A percentile compares a stretch with the other conserved stretches of the same genome.
Conservation (phyloP, 2,113 vertebrate species). For the Pseudopodoces humilis region DNA sequence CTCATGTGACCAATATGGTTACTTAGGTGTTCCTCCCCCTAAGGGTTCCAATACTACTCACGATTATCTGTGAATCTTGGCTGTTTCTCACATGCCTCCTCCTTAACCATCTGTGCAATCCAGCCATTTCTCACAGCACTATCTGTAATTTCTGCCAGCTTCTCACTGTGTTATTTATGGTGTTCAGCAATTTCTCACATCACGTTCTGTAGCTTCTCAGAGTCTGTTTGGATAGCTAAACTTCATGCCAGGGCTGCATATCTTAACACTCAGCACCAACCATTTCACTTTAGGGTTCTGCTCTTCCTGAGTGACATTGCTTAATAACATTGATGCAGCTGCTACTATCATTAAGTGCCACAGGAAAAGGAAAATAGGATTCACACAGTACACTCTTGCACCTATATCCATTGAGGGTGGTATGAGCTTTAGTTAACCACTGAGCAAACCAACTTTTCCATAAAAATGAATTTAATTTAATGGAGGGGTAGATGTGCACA, state of each 20-base stretch:
- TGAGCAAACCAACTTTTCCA: neutral
- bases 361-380: neutral
- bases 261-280: neutral
- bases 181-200: constrained; percentile 9
- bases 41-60: neutral
- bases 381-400: neutral
- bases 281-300: neutral
- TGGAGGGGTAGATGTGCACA: neutral
- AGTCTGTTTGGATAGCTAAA: neutral
- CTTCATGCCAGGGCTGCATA: neutral
- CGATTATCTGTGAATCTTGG: neutral
- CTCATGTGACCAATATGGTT: neutral
- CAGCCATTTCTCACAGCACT: neutral
- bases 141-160: constrained; percentile 5
- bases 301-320: neutral
- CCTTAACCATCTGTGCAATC: constrained; percentile 5
- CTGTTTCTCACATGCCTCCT: neutral
- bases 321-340: neutral
- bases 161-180: constrained; percentile 23
- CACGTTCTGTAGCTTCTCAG: neutral
- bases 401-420: neutral
- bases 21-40: neutral
- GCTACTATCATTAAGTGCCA: neutral
- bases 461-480: neutral
- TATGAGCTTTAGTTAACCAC: neutral